These are phyloP conservation scores for Diaprepes abbreviatus DNA, from an alignment of 2,888 invertebrate genomes.

Conservation along the genomic window DNA sequence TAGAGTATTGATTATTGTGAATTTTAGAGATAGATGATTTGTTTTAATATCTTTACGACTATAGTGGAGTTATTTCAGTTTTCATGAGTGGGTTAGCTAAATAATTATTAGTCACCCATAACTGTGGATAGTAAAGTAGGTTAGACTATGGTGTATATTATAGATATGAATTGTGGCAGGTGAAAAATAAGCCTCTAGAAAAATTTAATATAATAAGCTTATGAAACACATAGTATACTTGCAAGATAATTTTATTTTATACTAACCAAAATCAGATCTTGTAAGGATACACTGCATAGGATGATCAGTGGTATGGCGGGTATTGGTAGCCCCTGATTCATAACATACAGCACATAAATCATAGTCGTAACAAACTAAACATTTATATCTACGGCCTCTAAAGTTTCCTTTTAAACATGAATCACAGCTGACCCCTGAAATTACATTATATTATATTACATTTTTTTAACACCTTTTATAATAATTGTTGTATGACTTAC, in stretches of 20 bases:
- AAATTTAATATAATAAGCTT: no score
- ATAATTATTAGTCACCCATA: no score
- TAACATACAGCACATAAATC: conserved; percentile 98
- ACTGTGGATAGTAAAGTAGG: no score
- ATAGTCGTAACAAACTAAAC: conserved; percentile 98
- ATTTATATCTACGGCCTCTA: conserved; percentile 97
- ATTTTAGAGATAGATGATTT: no score
- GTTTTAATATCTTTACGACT: no score
- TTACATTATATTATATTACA: conserved; percentile 5
- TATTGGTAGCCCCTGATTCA: conserved; percentile 91
- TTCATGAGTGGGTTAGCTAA: no score
- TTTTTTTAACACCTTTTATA: conserved; percentile 1
- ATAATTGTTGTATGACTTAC: conserved; percentile 46
- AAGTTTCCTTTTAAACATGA: conserved; percentile 98
- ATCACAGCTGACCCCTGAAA: conserved; percentile 98
- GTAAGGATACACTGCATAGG: conserved; percentile 99
- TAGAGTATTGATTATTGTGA: no score
- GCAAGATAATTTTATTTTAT: background rate
- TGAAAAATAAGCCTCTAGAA: no score
- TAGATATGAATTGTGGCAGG: no score
- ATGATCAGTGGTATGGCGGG: conserved; percentile 95
- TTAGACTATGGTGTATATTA: no score
- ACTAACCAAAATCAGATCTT: conserved; percentile 92
- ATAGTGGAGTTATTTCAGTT: no score
- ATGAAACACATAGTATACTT: no score